Evolutionary conservation across 2,113 vertebrate genomes (phyloP), one percentile per base, ranked within the genome.

Genomic region (Odocoileus hemionus): DNA sequence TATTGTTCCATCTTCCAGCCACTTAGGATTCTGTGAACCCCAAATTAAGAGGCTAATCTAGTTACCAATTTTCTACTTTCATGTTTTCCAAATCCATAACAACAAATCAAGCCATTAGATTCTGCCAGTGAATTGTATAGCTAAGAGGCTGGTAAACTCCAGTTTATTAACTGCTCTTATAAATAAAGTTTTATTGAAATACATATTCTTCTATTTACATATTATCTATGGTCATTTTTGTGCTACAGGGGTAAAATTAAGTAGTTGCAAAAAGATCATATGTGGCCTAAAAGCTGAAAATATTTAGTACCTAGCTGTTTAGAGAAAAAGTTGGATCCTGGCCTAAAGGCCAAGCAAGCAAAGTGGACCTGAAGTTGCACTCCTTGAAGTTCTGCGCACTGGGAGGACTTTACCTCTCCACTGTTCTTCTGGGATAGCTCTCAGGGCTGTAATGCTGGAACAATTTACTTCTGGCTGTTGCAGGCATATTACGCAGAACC

Each of bases 41-140:
- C n/a, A 89, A 79, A 88, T 89, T 64, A 94, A 94, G 57, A 94
- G 39, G 50, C 45, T 57, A 19, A 97, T 45, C 36, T 94, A 76
- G 47, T 91, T 94, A 83, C 26, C 30, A 50, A 82, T 86, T 33
- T 33, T 70, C 64, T 55, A 50, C 15, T 93, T 97, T 86, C 7
- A 58, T 16, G 54, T 86, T 21, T 70, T 95, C 58, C 78, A 92
- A 92, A 52, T 89, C 64, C 57, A 85, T 85, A 87, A 91, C 47
- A 15, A 4, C 23, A 79, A 79, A 80, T 58, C 21, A 92, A 60
- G 54, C n/a, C 28, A 54, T 78, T 52, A 89, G 17, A 58, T 79
- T 89, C 43, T 89, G n/a, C 33, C 92, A 70, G 30, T 70, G 50
- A 79, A 50, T 43, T 89, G 16, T 95, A 50, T 64, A 82, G n/a